Conservation (phyloP, 2,888 invertebrate genomes). For the Euproctis similis region DNA sequence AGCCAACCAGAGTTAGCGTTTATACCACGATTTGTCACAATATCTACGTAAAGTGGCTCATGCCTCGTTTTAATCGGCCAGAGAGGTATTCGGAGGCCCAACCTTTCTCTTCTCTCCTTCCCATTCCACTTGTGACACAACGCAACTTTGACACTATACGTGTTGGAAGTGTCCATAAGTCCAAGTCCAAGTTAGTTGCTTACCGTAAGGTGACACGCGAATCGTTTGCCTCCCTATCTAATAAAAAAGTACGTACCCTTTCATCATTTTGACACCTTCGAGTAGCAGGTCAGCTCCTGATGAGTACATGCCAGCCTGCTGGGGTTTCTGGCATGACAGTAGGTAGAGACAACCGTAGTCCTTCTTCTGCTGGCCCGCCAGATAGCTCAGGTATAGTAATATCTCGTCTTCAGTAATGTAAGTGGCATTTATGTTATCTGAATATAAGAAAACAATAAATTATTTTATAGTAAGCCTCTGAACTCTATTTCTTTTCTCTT, state of each 20-base stretch:
- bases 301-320: conserved; percentile 82
- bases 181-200: neutral
- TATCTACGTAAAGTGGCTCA: no score
- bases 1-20: no score
- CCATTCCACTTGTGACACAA: no score
- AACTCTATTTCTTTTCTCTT: no score
- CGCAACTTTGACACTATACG: no score
- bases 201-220: neutral
- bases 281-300: conserved; percentile 85
- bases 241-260: conserved; percentile 69
- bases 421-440: conserved; percentile 59
- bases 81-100: no score
- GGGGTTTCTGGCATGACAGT: conserved; percentile 84
- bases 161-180: neutral
- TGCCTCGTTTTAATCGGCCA: no score
- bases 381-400: conserved; percentile 80
- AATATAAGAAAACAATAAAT: no score
- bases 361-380: conserved; percentile 78
- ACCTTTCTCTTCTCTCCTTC: no score
- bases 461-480: no score
- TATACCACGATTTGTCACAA: no score
- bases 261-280: conserved; percentile 80
- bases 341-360: conserved; percentile 84
- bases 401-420: conserved; percentile 82
- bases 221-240: neutral